Percentiles rank a stretch among this genome's conserved stretches.
Conservation (phyloP, 2,113 vertebrate species). For the Mustela nigripes region DNA sequence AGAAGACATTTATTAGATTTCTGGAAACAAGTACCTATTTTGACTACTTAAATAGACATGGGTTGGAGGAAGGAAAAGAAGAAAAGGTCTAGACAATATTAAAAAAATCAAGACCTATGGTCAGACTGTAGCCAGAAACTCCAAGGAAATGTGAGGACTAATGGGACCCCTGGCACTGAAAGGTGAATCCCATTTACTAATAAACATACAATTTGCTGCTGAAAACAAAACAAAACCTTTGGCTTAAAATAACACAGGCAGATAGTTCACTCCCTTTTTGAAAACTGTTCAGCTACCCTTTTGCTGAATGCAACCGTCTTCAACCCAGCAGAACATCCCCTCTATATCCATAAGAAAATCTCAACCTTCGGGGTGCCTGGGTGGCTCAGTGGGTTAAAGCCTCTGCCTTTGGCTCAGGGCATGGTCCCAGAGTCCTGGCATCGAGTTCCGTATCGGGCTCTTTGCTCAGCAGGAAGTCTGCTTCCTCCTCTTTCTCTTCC, state of each 20-base stretch:
- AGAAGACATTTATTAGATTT: slow-evolving; percentile 24
- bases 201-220: background rate
- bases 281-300: background rate
- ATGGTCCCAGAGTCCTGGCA: no score
- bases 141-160: background rate
- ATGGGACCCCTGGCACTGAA: background rate
- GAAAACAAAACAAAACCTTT: background rate
- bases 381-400: no score
- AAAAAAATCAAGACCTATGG: background rate
- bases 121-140: background rate
- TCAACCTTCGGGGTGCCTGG: background rate
- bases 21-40: background rate
- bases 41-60: background rate
- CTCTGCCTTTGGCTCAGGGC: no score
- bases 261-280: background rate
- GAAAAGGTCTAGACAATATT: background rate
- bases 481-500: no score
- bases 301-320: background rate
- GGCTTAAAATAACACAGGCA: background rate
- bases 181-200: background rate
- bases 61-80: background rate
- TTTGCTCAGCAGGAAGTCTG: no score
- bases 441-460: no score
- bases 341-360: background rate
- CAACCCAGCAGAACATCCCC: background rate